A percentile compares a stretch with the other conserved stretches of the same genome.
Conservation (phyloP, 2,113 vertebrate species). For the Chaenocephalus aceratus region DNA sequence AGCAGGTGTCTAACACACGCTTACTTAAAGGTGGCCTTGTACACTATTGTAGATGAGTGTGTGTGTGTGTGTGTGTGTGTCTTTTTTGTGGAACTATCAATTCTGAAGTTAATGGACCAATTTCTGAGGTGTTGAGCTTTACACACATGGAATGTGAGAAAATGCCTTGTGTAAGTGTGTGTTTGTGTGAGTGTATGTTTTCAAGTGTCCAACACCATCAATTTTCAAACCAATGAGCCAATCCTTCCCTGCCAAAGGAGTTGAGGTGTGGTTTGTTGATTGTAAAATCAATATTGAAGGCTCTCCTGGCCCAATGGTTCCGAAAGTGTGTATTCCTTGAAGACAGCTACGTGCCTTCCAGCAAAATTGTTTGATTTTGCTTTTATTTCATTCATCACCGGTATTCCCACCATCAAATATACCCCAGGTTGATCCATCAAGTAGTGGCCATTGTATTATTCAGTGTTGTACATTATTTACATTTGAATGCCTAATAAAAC, state of each 20-base stretch:
- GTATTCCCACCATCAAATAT: not conserved
- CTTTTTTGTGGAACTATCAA: slow-evolving; percentile 49
- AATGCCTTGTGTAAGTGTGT: slow-evolving; percentile 29
- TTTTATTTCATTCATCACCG: slow-evolving; percentile 7
- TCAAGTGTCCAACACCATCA: slow-evolving; percentile 45
- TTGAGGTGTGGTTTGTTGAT: slow-evolving; percentile 53
- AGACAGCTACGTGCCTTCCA: slow-evolving; percentile 5
- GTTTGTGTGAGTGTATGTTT: slow-evolving; percentile 32
- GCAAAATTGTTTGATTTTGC: slow-evolving; percentile 25
- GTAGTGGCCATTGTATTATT: not conserved
- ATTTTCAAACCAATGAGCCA: slow-evolving; percentile 57
- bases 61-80: slow-evolving; percentile 10
- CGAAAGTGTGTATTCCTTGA: slow-evolving; percentile 13
- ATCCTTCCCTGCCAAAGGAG: slow-evolving; percentile 26
- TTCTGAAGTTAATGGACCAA: slow-evolving; percentile 60
- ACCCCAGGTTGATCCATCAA: slow-evolving; percentile 2
- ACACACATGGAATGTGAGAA: slow-evolving; percentile 24
- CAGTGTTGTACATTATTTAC: not conserved
- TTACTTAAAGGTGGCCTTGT: slow-evolving; percentile 39
- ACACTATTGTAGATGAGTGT: not conserved
- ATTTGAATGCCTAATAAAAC: slow-evolving; percentile 25
- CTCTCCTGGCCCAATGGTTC: slow-evolving; percentile 32
- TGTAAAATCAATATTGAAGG: slow-evolving; percentile 66
- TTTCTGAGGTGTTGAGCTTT: slow-evolving; percentile 48
- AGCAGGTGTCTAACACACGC: slow-evolving; percentile 55